A percentile compares a stretch with the other conserved stretches of the same genome.
phyloP scores from a whole-genome alignment of 2,113 vertebrate genomes.

The Spheniscus mendiculus region DNA sequence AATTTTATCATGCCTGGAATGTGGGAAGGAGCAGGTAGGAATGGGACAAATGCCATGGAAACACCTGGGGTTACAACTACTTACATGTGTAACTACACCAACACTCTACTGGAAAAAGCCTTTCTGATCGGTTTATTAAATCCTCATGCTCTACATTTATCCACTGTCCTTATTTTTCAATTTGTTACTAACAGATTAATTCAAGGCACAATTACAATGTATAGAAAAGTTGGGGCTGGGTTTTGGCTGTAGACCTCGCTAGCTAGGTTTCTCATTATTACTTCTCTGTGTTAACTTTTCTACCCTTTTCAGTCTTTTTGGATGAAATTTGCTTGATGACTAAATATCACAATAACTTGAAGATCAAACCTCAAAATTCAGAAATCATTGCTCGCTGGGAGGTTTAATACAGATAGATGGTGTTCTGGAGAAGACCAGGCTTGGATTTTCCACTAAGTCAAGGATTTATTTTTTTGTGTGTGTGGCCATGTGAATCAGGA shows the following conservation, averaged over 20 bases:
- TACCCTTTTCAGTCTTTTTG: not conserved
- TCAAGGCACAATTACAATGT: not conserved
- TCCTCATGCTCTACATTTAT: not conserved
- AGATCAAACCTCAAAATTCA: not conserved
- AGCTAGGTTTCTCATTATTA: not conserved
- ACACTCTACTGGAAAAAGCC: not conserved
- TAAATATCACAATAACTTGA: not conserved
- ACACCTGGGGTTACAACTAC: not conserved
- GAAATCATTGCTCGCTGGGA: not conserved
- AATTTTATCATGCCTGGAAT: not conserved
- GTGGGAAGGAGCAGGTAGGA: not conserved
- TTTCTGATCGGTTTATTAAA: not conserved
- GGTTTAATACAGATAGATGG: not conserved
- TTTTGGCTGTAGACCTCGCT: not conserved
- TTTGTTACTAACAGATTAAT: not conserved
- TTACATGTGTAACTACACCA: not conserved
- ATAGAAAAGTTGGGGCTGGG: not conserved
- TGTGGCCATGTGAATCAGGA: not conserved
- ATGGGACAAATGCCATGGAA: not conserved
- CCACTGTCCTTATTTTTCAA: not conserved
- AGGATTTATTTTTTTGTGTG: not conserved
- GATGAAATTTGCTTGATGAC: not conserved
- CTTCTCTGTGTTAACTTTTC: not conserved
- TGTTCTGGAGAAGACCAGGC: not conserved
- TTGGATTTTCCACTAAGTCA: not conserved